phyloP scores from a whole-genome alignment of 2,797 vertebrate genomes.

The Oryzias dopingdopingensis region DNA sequence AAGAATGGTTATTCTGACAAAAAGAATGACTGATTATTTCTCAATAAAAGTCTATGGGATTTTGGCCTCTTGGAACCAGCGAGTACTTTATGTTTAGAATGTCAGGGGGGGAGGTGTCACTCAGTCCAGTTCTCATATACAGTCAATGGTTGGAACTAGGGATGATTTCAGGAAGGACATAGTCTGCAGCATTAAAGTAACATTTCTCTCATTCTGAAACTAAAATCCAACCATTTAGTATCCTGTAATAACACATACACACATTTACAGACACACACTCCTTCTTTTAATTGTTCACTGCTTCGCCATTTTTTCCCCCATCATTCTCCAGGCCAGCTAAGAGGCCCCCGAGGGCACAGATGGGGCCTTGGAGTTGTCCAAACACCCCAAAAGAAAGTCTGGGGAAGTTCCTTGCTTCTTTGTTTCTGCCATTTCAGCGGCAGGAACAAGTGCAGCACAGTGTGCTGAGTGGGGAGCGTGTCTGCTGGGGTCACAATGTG shows the following conservation, averaged over 20 bases:
- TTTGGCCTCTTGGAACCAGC: too few species aligned
- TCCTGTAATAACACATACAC: conserved; percentile 31
- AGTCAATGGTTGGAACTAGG: too few species aligned
- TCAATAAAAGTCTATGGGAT: too few species aligned
- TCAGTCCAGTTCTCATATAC: too few species aligned
- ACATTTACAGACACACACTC: conserved; percentile 30
- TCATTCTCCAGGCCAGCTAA: conserved; percentile 53
- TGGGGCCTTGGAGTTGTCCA: conserved; percentile 74
- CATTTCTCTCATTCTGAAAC: too few species aligned
- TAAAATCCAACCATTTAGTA: too few species aligned
- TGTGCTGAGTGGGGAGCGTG: conserved; percentile 46
- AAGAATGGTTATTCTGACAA: too few species aligned
- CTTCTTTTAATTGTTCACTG: conserved; percentile 50
- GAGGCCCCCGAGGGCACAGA: conserved; percentile 52
- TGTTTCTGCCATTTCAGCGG: conserved; percentile 46
- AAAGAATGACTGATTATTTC: too few species aligned
- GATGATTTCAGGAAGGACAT: too few species aligned
- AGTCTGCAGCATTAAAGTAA: too few species aligned
- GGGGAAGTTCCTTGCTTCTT: conserved; percentile 63
- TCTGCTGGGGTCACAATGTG: conserved; percentile 60
- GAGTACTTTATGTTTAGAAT: too few species aligned
- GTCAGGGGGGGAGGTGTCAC: too few species aligned
- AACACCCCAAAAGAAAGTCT: conserved; percentile 73
- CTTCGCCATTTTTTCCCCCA: conserved; percentile 46
- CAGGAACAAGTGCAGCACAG: conserved; percentile 79